Base-by-base conservation (phyloP, 2,888 invertebrate genomes). In the Itoplectis maculator region DNA sequence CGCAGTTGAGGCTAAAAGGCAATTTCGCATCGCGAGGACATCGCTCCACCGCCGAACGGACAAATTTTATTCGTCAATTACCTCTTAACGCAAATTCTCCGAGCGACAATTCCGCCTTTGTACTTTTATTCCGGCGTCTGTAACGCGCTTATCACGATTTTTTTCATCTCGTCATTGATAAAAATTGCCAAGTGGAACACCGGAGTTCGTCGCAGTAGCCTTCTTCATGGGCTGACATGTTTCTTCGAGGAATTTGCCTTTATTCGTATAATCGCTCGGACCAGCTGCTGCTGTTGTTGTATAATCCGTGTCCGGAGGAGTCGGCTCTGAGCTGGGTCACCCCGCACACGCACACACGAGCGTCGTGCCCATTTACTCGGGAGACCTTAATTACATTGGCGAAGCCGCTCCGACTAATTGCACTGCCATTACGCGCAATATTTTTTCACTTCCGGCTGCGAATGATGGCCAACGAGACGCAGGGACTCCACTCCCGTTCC, bases 331-430 rank as follows among this genome's bases (percentile, higher is more conserved):
- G 35, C 6, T 37, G n/a, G 29, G 29, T 59, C 11, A 29, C 20
- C 54, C 45, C n/a, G n/a, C n/a, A n/a, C 72, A 51, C 73, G 35
- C 51, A 70, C 42, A 80, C 70, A 49, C 45, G 37, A 49, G 20
- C 49, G 56, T 72, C 73, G 84, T 79, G n/a, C 49, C 63, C 70
- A 81, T 76, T 83, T 75, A 54, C 59, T 37, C 51, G 35, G 37
- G 51, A 68, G 70, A 73, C 74, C 68, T 81, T 74, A 82, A 85
- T 85, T 82, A 78, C 80, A 20, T 70, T 75, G 77, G 51, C 65
- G 61, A 80, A 79, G 76, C 83, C 83, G 83, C 70, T 49, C 29
- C 56, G 75, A n/a, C 66, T 84, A 85, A 82, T 85, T 84, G 74
- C 77, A 42, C 73, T 56, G 66, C 66, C 49, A 82, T 85, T 84